A percentile compares a stretch with the other conserved stretches of the same genome.
Conservation (phyloP, 2,113 vertebrate genomes). For the Sitta europaea region DNA sequence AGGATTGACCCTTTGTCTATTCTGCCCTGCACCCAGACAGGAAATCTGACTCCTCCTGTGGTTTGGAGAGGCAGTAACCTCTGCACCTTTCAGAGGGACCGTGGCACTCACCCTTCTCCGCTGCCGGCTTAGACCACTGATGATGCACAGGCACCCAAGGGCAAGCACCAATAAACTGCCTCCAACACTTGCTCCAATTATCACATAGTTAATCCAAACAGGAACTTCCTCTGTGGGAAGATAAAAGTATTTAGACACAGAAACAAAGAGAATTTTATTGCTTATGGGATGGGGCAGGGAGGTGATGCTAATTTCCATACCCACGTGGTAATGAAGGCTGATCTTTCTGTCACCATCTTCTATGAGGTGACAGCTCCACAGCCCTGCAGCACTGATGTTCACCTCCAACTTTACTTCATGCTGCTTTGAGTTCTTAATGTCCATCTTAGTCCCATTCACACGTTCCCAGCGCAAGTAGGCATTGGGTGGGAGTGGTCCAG, state of each 20-base stretch:
- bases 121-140: not conserved
- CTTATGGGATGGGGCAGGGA: not conserved
- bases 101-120: slow-evolving; percentile 64
- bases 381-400: not conserved
- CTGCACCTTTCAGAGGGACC: not conserved
- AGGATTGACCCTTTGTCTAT: not conserved
- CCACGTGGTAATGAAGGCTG: slow-evolving; percentile 14
- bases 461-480: slow-evolving; percentile 7
- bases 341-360: not conserved
- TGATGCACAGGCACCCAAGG: not conserved
- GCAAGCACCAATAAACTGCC: not conserved
- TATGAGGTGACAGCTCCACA: slow-evolving; percentile 45
- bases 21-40: not conserved
- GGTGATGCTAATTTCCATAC: not conserved
- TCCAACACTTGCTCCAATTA: not conserved
- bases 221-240: not conserved
- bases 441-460: not conserved
- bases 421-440: not conserved
- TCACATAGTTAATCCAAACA: not conserved
- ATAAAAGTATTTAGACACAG: not conserved
- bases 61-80: not conserved
- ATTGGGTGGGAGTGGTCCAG: not conserved
- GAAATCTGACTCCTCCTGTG: not conserved
- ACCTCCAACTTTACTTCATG: not conserved
- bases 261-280: not conserved